These are phyloP conservation scores for Syngnathus typhle DNA, from an alignment of 2,113 vertebrate species.

Conservation along the genomic window DNA sequence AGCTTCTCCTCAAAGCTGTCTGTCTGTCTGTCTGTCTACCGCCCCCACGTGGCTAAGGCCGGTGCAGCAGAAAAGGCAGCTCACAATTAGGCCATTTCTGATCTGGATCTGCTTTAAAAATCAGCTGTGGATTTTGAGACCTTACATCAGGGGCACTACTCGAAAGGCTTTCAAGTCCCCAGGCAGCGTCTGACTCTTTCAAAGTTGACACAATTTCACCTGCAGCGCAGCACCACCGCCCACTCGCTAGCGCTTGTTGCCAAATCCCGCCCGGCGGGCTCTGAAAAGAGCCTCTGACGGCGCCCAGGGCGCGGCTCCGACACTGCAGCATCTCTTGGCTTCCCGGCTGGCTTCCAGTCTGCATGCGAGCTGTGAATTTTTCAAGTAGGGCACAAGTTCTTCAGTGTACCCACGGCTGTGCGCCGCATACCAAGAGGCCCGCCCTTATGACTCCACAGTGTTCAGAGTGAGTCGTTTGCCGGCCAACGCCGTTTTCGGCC, in stretches of 20 bases:
- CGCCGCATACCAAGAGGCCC: not conserved
- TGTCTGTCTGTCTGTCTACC: no score
- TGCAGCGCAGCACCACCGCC: not conserved
- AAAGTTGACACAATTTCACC: conserved; percentile 11
- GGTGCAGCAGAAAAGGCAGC: no score
- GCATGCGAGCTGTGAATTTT: conserved; percentile 38
- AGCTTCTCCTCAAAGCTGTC: no score
- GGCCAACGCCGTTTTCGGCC: conserved; percentile 20
- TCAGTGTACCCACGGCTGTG: not conserved
- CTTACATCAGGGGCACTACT: no score
- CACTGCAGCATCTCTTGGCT: conserved; percentile 37
- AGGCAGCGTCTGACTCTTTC: conserved; percentile 1
- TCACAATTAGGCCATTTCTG: no score
- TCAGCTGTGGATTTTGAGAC: not conserved
- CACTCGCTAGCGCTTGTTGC: not conserved
- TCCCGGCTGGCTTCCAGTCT: conserved; percentile 3
- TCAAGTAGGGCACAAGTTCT: conserved; percentile 16
- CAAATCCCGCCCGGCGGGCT: not conserved
- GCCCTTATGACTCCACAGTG: not conserved
- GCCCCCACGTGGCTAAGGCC: no score
- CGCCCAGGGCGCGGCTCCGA: conserved; percentile 33
- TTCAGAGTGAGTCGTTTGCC: conserved; percentile 14
- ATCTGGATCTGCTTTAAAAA: no score
- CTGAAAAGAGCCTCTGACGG: not conserved
- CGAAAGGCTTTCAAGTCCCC: no score